These are phyloP conservation scores for Auanema sp. DNA, from an alignment of 2,888 invertebrate genomes.

Conservation along the genomic window DNA sequence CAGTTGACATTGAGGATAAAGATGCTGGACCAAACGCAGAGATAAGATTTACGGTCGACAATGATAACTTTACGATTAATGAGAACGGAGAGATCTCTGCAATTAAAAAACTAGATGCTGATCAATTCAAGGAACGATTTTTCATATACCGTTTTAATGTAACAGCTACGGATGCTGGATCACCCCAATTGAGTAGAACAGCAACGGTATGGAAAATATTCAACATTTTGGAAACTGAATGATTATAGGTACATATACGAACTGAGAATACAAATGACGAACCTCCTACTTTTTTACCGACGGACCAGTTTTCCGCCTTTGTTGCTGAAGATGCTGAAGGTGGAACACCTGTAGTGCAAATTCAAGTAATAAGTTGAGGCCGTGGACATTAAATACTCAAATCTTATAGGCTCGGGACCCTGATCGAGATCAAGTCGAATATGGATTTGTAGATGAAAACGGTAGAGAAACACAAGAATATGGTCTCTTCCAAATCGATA, in stretches of 20 bases:
- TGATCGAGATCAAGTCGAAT: constrained; percentile 57
- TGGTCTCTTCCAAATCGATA: constrained; percentile 58
- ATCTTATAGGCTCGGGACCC: constrained; percentile 49
- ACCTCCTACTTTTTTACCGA: constrained; percentile 59
- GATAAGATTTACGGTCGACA: constrained; percentile 85
- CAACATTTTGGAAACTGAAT: background rate
- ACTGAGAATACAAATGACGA: constrained; percentile 68
- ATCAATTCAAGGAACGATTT: constrained; percentile 74
- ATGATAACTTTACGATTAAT: constrained; percentile 93
- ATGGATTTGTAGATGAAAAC: constrained; percentile 42
- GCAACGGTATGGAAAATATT: constrained; percentile 59
- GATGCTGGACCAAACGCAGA: constrained; percentile 96
- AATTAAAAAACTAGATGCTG: constrained; percentile 82
- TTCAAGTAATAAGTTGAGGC: no score
- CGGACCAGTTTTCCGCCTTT: constrained; percentile 54
- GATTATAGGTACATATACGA: constrained; percentile 62
- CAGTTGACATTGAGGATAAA: constrained; percentile 54
- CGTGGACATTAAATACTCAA: no score
- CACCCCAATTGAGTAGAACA: constrained; percentile 55
- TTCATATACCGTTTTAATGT: constrained; percentile 66
- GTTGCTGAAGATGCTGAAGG: constrained; percentile 63
- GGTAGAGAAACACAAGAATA: constrained; percentile 34
- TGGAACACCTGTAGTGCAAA: constrained; percentile 59
- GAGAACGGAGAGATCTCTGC: constrained; percentile 91
- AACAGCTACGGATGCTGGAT: constrained; percentile 66